phyloP scores from a whole-genome alignment of 2,888 invertebrate genomes.

The Idaea biselata region DNA sequence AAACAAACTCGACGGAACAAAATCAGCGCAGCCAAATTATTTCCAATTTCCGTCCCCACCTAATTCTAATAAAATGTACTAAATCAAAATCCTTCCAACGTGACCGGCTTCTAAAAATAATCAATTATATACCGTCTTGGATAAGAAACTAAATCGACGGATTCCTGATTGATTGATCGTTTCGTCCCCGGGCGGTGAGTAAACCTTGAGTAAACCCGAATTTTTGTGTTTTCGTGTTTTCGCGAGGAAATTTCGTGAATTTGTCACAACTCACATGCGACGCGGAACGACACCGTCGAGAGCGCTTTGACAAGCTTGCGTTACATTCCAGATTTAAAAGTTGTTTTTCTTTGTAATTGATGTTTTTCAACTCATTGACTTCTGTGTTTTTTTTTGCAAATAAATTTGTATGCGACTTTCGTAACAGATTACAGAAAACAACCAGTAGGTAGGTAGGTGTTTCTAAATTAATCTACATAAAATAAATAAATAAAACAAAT shows the following conservation, averaged over 20 bases:
- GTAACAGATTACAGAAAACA: no score
- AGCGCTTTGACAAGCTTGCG: constrained; percentile 26
- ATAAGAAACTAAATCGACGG: constrained; percentile 42
- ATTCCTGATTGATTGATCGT: constrained; percentile 59
- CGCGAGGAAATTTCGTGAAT: constrained; percentile 34
- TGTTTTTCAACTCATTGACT: background rate
- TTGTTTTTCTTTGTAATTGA: background rate
- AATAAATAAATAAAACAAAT: no score
- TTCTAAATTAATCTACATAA: no score
- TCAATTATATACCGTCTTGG: constrained; percentile 14
- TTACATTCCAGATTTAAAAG: constrained; percentile 16
- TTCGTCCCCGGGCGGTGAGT: constrained; percentile 16
- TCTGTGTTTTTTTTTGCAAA: background rate
- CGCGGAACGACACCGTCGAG: constrained; percentile 53
- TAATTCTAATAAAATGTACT: background rate
- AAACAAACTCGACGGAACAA: no score
- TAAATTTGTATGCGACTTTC: background rate
- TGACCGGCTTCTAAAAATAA: background rate
- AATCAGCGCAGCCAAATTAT: background rate
- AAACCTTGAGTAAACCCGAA: constrained; percentile 6
- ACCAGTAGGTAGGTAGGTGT: no score
- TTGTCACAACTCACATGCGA: constrained; percentile 41
- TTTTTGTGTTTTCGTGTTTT: background rate
- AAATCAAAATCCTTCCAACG: background rate
- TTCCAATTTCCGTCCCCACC: background rate